Conservation (phyloP, 2,888 invertebrate species). For the Lucinisca nassula region DNA sequence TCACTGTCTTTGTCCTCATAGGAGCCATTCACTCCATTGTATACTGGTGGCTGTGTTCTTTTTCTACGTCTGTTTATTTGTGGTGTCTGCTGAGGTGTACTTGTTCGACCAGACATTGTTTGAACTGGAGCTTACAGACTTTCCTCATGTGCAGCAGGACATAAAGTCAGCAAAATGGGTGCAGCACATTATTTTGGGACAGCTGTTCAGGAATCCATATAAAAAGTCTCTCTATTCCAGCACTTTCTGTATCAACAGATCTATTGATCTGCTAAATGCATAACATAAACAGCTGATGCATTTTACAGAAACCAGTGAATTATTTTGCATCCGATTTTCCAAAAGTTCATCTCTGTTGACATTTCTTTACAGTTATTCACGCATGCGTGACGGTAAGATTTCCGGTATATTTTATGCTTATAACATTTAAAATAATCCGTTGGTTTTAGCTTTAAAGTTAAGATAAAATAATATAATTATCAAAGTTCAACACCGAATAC, state of each 20-base stretch:
- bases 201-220: too few species aligned
- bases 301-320: background rate
- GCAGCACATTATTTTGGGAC: background rate
- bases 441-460: too few species aligned
- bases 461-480: too few species aligned
- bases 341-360: background rate
- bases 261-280: background rate
- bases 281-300: background rate
- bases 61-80: slow-evolving; percentile 75
- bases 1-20: slow-evolving; percentile 87
- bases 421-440: background rate
- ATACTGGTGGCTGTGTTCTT: slow-evolving; percentile 85
- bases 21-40: slow-evolving; percentile 82
- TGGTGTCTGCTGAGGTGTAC: slow-evolving; percentile 68
- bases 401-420: background rate
- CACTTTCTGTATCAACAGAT: background rate
- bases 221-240: too few species aligned
- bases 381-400: background rate
- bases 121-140: background rate
- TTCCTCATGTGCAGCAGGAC: background rate
- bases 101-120: background rate
- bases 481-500: too few species aligned
- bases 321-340: background rate
- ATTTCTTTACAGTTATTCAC: background rate
- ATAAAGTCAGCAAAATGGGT: background rate